These are phyloP conservation scores for Hydriomena furcata DNA, from an alignment of 2,888 invertebrate species.

Conservation along the genomic window DNA sequence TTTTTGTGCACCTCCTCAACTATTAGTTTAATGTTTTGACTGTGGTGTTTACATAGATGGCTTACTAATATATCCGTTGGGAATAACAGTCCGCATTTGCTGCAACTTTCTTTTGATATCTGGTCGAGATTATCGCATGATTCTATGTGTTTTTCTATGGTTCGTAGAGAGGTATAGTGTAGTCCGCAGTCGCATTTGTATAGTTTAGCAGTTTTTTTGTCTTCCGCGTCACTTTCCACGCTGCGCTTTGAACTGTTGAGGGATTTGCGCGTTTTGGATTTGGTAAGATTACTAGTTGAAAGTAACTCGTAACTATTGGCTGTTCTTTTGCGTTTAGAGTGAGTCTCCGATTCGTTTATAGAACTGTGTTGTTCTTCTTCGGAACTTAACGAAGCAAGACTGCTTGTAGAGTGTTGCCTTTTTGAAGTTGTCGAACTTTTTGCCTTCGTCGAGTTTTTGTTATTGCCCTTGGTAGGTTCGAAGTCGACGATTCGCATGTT, in stretches of 20 bases:
- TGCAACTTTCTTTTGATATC: slow-evolving; percentile 45
- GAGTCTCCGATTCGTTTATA: neutral
- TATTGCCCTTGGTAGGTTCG: slow-evolving; percentile 5
- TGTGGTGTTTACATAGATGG: slow-evolving; percentile 51
- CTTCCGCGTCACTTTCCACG: neutral
- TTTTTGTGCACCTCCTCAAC: slow-evolving; percentile 20
- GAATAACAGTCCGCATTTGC: slow-evolving; percentile 47
- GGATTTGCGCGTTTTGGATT: neutral
- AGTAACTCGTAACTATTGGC: neutral
- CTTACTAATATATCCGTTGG: slow-evolving; percentile 45
- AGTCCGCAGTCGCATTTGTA: slow-evolving; percentile 49
- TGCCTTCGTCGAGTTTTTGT: too few relatives aligned
- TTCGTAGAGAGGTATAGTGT: slow-evolving; percentile 43
- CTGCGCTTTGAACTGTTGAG: neutral
- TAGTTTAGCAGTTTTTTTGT: slow-evolving; percentile 24
- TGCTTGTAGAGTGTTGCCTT: neutral
- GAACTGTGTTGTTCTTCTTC: neutral
- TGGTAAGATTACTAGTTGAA: neutral
- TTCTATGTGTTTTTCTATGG: slow-evolving; percentile 41
- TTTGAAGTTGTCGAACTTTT: too few relatives aligned
- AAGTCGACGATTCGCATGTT: slow-evolving; percentile 18
- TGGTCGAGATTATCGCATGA: slow-evolving; percentile 26
- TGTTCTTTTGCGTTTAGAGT: neutral
- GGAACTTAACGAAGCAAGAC: neutral
- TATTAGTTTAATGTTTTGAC: slow-evolving; percentile 28